Percentiles rank a stretch among this genome's conserved stretches.
Conservation (phyloP, 2,797 vertebrate species). For the Bryconaethiops microstoma region DNA sequence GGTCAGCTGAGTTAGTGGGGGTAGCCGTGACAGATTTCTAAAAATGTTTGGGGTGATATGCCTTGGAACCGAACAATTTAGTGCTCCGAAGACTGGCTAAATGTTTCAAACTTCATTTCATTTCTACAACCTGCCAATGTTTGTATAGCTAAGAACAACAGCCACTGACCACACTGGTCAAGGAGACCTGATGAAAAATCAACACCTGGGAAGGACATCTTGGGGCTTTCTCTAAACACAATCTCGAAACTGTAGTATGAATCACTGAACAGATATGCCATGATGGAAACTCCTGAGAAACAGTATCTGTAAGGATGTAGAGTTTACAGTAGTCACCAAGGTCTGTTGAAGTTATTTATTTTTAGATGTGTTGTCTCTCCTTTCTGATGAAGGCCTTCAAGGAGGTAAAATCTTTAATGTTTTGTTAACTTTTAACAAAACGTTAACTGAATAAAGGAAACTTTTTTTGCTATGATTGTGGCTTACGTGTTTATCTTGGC, state of each 20-base stretch:
- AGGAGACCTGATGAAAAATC: conserved; percentile 26
- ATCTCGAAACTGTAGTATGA: conserved; percentile 6
- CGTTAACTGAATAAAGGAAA: too few relatives aligned
- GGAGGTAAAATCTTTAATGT: too few relatives aligned
- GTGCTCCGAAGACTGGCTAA: neutral
- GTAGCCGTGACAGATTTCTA: too few relatives aligned
- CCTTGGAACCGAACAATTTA: too few relatives aligned
- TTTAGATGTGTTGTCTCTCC: too few relatives aligned
- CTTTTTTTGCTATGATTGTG: too few relatives aligned
- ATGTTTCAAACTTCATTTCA: neutral
- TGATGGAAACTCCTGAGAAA: neutral
- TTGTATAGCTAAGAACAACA: conserved; percentile 21
- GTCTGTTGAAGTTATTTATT: too few relatives aligned
- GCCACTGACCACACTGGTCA: neutral
- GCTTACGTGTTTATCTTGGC: too few relatives aligned
- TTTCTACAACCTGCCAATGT: neutral
- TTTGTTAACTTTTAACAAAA: too few relatives aligned
- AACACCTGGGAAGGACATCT: neutral
- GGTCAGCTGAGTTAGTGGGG: too few relatives aligned
- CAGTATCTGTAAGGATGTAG: neutral
- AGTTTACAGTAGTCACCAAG: neutral
- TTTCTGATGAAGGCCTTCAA: too few relatives aligned
- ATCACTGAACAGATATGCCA: conserved; percentile 2
- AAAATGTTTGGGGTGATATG: too few relatives aligned
- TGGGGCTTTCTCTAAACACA: conserved; percentile 11